Evolutionary conservation across 2,113 vertebrate genomes (phyloP).

Genomic region (Protobothrops flavoviridis): DNA sequence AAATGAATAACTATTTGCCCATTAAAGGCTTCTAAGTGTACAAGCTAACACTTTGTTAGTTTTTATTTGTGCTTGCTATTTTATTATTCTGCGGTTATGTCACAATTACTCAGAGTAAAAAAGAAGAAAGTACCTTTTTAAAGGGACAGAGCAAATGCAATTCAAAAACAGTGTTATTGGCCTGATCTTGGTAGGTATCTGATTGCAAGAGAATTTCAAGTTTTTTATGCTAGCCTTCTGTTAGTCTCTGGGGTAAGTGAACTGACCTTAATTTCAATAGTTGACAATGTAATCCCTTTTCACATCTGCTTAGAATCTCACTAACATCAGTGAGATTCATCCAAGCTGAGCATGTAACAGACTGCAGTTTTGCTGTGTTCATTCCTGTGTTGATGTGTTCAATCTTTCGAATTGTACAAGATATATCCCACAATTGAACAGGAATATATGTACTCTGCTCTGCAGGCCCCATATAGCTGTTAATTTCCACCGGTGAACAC

Average conservation of each 20-base stretch:
- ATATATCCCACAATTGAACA: not conserved
- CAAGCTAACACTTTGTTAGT: constrained; percentile 44
- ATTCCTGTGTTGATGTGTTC: not conserved
- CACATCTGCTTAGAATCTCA: not conserved
- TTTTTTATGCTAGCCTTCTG: not conserved
- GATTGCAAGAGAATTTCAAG: not conserved
- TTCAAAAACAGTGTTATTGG: not conserved
- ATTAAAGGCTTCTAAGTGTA: constrained; percentile 43
- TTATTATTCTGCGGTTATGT: constrained; percentile 62
- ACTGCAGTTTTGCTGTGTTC: not conserved
- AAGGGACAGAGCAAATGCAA: constrained; percentile 11
- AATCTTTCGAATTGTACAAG: not conserved
- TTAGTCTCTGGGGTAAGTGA: not conserved
- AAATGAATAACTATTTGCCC: constrained; percentile 36
- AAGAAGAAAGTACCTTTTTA: constrained; percentile 16
- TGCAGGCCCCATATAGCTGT: not conserved
- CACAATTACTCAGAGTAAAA: constrained; percentile 55
- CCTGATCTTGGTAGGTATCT: not conserved
- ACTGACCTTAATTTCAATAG: not conserved
- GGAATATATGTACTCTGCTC: not conserved
- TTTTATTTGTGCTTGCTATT: constrained; percentile 46
- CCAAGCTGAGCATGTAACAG: not conserved
- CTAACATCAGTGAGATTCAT: not conserved
- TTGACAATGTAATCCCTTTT: not conserved
- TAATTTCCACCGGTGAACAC: not conserved